These are phyloP conservation scores for Chromoteleia sp. DNA, from an alignment of 2,888 invertebrate genomes.

Conservation along the genomic window DNA sequence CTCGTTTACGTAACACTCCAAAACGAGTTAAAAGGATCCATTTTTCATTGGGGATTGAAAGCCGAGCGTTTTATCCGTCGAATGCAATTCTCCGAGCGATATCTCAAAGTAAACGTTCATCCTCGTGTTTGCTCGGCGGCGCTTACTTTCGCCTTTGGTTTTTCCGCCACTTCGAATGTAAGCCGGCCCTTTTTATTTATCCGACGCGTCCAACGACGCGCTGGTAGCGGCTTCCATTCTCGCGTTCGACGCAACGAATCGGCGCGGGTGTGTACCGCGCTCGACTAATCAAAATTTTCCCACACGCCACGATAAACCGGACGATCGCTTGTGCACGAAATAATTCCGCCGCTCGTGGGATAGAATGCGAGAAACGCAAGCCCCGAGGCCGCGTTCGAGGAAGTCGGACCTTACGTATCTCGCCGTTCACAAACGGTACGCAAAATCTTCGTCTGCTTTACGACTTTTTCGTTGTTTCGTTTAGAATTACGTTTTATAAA, in stretches of 20 bases:
- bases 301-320: slow-evolving; percentile 61
- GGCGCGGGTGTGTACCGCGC: slow-evolving; percentile 47
- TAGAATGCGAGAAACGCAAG: slow-evolving; percentile 49
- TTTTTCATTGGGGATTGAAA: slow-evolving; percentile 29
- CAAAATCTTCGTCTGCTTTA: slow-evolving; percentile 22
- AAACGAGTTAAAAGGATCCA: slow-evolving; percentile 38
- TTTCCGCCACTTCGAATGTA: slow-evolving; percentile 1
- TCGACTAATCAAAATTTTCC: slow-evolving; percentile 69
- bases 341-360: slow-evolving; percentile 61
- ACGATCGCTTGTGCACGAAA: slow-evolving; percentile 67
- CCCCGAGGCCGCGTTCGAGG: slow-evolving; percentile 11
- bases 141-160: slow-evolving; percentile 49
- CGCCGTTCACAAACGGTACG: neutral
- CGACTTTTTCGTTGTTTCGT: neutral
- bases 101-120: slow-evolving; percentile 43
- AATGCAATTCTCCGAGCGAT: slow-evolving; percentile 36
- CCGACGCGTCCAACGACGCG: slow-evolving; percentile 9
- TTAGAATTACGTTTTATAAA: too few species aligned
- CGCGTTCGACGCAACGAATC: slow-evolving; percentile 48
- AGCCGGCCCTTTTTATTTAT: slow-evolving; percentile 6
- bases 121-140: slow-evolving; percentile 33
- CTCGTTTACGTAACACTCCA: neutral
- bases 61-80: slow-evolving; percentile 34
- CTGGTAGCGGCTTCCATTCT: slow-evolving; percentile 53
- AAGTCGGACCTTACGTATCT: slow-evolving; percentile 12